Evolutionary conservation across 1,140 invertebrate species (phyloP).

Genomic region (Orchestia grillus): DNA sequence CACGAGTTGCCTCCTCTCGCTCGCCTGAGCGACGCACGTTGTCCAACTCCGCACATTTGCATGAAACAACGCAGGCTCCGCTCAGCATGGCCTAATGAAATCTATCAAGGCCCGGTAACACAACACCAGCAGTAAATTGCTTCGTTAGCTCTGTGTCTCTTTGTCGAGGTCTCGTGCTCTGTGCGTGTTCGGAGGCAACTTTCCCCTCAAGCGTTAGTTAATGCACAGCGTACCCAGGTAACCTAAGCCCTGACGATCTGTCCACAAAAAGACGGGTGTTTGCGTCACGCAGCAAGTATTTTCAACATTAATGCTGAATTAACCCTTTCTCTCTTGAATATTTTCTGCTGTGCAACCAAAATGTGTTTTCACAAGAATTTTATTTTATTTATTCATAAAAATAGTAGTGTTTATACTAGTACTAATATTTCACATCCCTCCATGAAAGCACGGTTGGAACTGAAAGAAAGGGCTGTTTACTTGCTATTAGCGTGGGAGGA

Average conservation of each 20-base stretch:
- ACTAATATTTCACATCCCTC: no score
- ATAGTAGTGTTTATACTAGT: no score
- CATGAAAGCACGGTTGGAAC: no score
- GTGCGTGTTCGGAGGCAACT: neutral
- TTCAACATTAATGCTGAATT: neutral
- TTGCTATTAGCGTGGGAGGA: no score
- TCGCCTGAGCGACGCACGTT: neutral
- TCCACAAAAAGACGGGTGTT: neutral
- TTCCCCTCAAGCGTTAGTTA: neutral
- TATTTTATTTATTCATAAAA: no score
- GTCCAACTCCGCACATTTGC: slow-evolving; percentile 39
- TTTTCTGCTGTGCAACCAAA: no score
- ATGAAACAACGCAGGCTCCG: slow-evolving; percentile 41
- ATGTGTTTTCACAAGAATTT: no score
- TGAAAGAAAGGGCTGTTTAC: no score
- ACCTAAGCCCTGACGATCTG: neutral
- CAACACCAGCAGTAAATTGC: slow-evolving; percentile 14
- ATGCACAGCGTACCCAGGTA: neutral
- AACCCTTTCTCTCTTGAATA: no score
- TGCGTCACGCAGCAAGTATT: neutral
- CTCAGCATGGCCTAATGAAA: slow-evolving; percentile 47
- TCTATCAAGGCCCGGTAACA: slow-evolving; percentile 48
- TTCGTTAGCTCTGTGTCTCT: slow-evolving; percentile 12
- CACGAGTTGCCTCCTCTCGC: neutral
- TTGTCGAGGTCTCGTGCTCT: neutral